Conservation (phyloP, 37 sponge, comb jelly and placozoan species). For the Agelas oroides region DNA sequence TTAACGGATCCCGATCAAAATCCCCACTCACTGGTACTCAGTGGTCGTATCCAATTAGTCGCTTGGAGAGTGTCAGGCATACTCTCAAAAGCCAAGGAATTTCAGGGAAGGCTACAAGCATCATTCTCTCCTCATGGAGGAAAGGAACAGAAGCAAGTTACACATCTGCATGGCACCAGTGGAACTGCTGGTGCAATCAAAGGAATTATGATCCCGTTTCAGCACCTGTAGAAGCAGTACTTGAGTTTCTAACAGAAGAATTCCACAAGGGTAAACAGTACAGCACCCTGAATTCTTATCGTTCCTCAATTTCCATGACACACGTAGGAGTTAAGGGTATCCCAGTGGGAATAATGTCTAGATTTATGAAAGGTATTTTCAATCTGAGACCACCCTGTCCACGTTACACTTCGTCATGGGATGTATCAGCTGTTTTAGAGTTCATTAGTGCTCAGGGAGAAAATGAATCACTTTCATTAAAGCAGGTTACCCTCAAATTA, state of each 20-base stretch:
- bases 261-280: conserved; percentile 8
- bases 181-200: too few species aligned
- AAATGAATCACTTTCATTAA: not conserved
- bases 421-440: not conserved
- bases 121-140: too few species aligned
- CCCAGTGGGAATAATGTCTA: not conserved
- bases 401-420: conserved; percentile 2
- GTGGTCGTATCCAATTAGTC: too few species aligned
- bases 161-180: too few species aligned
- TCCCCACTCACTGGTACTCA: too few species aligned
- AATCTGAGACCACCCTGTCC: conserved; percentile 19
- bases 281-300: conserved; percentile 7
- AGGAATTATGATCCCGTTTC: too few species aligned
- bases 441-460: not conserved
- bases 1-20: too few species aligned
- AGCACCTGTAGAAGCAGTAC: not conserved
- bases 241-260: not conserved
- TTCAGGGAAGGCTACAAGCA: too few species aligned
- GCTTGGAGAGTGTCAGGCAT: too few species aligned
- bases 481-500: not conserved
- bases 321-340: not conserved
- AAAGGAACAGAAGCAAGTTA: too few species aligned
- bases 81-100: too few species aligned
- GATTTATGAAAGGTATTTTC: conserved; percentile 6
- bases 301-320: not conserved